Evolutionary conservation across 1,140 invertebrate genomes (phyloP), one percentile per base, ranked within the genome.

Genomic region (Pomacea maculata): DNA sequence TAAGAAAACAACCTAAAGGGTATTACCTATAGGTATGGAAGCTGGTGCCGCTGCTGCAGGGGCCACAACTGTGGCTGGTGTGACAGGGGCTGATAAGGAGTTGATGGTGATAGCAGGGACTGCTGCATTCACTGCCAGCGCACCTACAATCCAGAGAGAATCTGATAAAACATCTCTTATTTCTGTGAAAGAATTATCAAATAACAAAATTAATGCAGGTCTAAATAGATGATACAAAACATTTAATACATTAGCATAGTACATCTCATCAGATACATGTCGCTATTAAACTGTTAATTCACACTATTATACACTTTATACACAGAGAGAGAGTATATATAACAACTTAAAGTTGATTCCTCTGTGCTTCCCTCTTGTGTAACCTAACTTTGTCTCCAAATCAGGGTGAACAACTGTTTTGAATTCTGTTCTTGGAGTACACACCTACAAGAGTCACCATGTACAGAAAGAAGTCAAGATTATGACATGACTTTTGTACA

Each of bases 21-120:
- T 45, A 45, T 45, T n/a, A 82, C 81, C 81, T 19, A 82, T 82
- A 55, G 81, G 81, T 19, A 82, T 82, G 19, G 76, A 74, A 54
- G 81, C 45, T 57, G 81, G 61, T 45, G 71, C 61, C n/a, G 78
- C 67, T 34, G 29, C 67, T n/a, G 67, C 45, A 21, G 77, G 54
- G 8, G 77, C 72, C 68, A 78, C 45, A 10, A 77, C 63, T n/a
- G 75, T 79, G 3, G 76, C 77, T 15, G 76, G 72, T 19, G 81
- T 29, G 15, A 74, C 14, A 11, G 70, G 29, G 11, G 68, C 76
- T 17, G 81, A 29, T 19, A 74, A 55, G 9, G 76, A 77, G n/a
- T 19, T 82, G 54, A 79, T 64, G 72, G 68, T 74, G 19, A 68
- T 55, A 21, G 75, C 73, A 25, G 81, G 72, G 61, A 78, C 52